Evolutionary conservation across 1,140 invertebrate species (phyloP), one percentile per base, ranked within the genome.

Genomic region (Panonychus citri): DNA sequence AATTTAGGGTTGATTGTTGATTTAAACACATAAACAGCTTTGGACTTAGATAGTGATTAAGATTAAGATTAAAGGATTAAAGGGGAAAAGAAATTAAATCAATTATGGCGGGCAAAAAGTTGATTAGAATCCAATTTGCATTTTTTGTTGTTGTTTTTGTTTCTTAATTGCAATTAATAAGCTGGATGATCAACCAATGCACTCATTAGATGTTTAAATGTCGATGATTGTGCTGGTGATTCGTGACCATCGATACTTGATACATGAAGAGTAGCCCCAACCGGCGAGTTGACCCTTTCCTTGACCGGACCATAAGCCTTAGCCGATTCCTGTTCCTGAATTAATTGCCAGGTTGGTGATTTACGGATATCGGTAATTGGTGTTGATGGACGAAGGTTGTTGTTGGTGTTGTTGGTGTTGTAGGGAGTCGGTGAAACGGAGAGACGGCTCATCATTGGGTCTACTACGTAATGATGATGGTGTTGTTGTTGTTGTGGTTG

Each of bases 271-370:
- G 43, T 46, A 46, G 43, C 21, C 2, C 43, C 43, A 34, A 34
- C 30, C n/a, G 43, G 43, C 2, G 43, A 46, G 21, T 46, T 21
- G 1, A 46, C 21, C 19, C 21, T 46, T 24, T 46, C 43, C 21
- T 46, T 46, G 21, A 8, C 21, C 21, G 43, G 43, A n/a, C n/a
- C 43, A 46, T 46, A 24, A n/a, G 21, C n/a, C 19, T 46, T 46
- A n/a, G 8, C n/a, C 2, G n/a, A 21, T n/a, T 46, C 51, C 51
- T 58, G 51, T 27, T 58, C 57, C 34, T 58, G 57, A 28, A 58
- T 37, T 17, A 58, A 54, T 49, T 59, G 59, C 59, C 60, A 63
- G 26, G 62, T 63, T 17, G 62, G 62, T 13, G 62, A 63, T 15
- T 58, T 39, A 2, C 60, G 60, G 51, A 63, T 63, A 46, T 63